Percentiles rank a stretch among this genome's conserved stretches.
These are phyloP conservation scores for Metaphire vulgaris DNA, from an alignment of 1,140 invertebrate species.

Conservation along the genomic window DNA sequence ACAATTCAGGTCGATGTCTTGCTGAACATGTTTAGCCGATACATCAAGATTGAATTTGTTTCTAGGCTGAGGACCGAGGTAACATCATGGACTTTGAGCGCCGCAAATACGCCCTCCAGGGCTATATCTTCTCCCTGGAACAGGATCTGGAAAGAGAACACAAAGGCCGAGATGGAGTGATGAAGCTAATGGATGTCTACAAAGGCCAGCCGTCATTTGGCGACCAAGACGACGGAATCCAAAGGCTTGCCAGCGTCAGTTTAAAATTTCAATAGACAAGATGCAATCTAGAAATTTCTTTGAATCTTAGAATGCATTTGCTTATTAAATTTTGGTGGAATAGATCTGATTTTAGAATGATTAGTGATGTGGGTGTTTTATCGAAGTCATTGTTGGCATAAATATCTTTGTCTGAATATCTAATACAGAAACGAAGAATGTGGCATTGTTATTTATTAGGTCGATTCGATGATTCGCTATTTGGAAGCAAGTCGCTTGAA, in stretches of 20 bases:
- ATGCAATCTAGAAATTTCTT: background rate
- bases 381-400: no score
- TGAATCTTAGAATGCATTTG: background rate
- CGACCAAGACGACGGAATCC: slow-evolving; percentile 79
- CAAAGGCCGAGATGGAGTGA: slow-evolving; percentile 57
- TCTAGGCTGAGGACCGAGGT: slow-evolving; percentile 78
- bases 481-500: slow-evolving; percentile 83
- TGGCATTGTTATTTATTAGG: slow-evolving; percentile 66
- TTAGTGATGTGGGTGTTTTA: no score
- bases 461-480: slow-evolving; percentile 83
- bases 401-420: no score
- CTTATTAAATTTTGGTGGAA: background rate
- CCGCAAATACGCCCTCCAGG: slow-evolving; percentile 61
- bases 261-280: background rate
- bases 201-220: slow-evolving; percentile 81
- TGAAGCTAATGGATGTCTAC: slow-evolving; percentile 83
- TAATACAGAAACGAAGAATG: no score
- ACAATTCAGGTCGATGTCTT: no score
- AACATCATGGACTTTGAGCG: slow-evolving; percentile 85
- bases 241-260: slow-evolving; percentile 81
- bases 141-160: slow-evolving; percentile 45
- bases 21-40: no score
- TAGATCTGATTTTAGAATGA: no score
- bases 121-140: slow-evolving; percentile 42
- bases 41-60: no score